Evolutionary conservation across 1,140 invertebrate species (phyloP), one percentile per base, ranked within the genome.

Genomic region (Zaprionus africanus): DNA sequence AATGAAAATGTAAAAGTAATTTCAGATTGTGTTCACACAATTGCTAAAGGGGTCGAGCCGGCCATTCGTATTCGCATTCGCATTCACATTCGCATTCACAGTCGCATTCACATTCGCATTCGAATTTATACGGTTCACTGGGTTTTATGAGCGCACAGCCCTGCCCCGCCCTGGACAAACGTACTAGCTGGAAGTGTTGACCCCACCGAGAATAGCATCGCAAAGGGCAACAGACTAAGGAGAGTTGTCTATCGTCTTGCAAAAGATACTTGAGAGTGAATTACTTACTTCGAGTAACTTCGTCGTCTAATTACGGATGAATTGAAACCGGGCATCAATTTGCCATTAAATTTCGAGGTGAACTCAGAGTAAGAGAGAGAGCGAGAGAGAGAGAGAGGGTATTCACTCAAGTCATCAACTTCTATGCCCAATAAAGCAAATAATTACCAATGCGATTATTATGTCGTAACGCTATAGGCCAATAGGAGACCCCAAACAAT

Each of bases 1-100:
- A 82, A 82, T 82, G 71, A 65, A 83, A 46, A 79, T 83, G 79
- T 67, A 83, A 83, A 79, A 79, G 67, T 76, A 51, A 76, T 83
- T 83, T 79, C 53, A 83, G 64, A 83, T 76, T 61, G 17, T 65
- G 19, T 70, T 66, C 71, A 79, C 76, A 79, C 76, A 79, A 83
- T 79, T 82, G 76, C 75, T 61, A 54, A 73, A 41, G 56, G 63
- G 63, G 26, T 58, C 62, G 54, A 43, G 43, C 53, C 62, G 43
- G 43, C 54, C 65, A 76, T 72, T 76, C 56, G 58, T 2, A 56
- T 53, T 76, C 56, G 46, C 22, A 53, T 58, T 41, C 28, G 3
- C 28, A 76, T 66, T 72, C 43, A 36, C 2, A 56, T 60, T 43
- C 19, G 12, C 31, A 58, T 58, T 68, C 65, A 5, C 54, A 57